A percentile compares a stretch with the other conserved stretches of the same genome.
Evolutionary conservation across 2,888 invertebrate genomes (phyloP).

Genomic region (Drosophila falleni): DNA sequence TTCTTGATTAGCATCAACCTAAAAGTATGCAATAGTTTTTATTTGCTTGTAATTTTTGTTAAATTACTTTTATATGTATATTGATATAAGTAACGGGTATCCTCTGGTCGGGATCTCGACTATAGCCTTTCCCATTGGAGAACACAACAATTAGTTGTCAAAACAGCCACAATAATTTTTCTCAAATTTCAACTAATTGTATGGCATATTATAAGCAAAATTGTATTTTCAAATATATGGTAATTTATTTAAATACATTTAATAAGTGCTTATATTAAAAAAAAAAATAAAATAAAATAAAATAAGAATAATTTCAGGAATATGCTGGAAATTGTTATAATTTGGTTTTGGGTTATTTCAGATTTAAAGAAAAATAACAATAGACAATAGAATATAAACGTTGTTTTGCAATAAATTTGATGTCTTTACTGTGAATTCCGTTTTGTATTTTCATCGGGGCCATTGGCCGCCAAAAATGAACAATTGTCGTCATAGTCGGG

Average conservation of each 20-base stretch:
- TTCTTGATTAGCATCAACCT: too few species aligned
- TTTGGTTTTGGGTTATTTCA: background rate
- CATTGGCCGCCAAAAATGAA: constrained; percentile 59
- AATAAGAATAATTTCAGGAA: background rate
- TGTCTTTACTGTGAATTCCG: background rate
- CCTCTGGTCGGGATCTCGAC: too few species aligned
- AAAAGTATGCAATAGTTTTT: too few species aligned
- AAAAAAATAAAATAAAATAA: background rate
- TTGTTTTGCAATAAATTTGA: background rate
- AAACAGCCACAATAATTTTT: background rate
- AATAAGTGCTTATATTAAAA: background rate
- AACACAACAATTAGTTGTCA: too few species aligned
- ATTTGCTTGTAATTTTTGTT: too few species aligned
- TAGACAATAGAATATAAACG: background rate
- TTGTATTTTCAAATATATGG: too few species aligned
- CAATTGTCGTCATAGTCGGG: constrained; percentile 48
- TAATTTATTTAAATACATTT: background rate
- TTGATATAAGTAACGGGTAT: too few species aligned
- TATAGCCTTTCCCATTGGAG: too few species aligned
- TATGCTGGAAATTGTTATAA: too few species aligned
- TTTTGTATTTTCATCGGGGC: constrained; percentile 35
- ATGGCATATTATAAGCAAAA: background rate
- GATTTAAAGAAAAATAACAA: background rate
- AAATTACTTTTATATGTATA: too few species aligned
- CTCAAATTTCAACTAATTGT: background rate